Percentiles rank a stretch among this genome's conserved stretches.
Evolutionary conservation across 2,113 vertebrate genomes (phyloP).

Genomic region (Morone saxatilis): DNA sequence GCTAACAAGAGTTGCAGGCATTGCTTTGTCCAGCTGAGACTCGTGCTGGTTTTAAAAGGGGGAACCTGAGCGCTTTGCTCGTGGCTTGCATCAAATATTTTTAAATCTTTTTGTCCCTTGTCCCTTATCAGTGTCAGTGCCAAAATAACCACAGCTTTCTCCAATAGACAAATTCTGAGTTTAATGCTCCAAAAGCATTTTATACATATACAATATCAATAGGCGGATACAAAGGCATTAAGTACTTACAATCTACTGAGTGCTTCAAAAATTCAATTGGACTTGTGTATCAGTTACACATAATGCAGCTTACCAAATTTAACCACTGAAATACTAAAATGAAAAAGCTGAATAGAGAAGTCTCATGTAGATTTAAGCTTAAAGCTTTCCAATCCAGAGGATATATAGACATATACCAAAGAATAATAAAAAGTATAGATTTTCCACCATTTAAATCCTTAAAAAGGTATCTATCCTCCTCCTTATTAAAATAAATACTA

Average conservation of each 20-base stretch:
- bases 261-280: neutral
- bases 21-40: constrained; percentile 15
- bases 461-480: too few species aligned
- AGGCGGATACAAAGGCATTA: neutral
- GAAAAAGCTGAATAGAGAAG: neutral
- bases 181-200: constrained; percentile 11
- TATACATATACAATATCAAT: neutral
- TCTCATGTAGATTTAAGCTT: neutral
- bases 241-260: neutral
- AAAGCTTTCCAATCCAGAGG: too few species aligned
- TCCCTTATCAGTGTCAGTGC: constrained; percentile 32
- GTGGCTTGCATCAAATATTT: constrained; percentile 40
- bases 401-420: too few species aligned
- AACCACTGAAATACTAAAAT: neutral
- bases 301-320: neutral
- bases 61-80: constrained; percentile 35
- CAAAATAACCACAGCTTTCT: constrained; percentile 38
- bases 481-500: too few species aligned
- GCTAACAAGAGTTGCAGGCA: constrained; percentile 49
- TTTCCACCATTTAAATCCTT: too few species aligned
- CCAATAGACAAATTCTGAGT: constrained; percentile 28
- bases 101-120: constrained; percentile 27
- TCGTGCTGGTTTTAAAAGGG: constrained; percentile 28
- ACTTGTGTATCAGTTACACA: constrained; percentile 1
- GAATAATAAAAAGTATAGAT: too few species aligned